Percentiles rank a stretch among this genome's conserved stretches.
Conservation (phyloP, 2,888 invertebrate genomes). For the Phalera bucephala region DNA sequence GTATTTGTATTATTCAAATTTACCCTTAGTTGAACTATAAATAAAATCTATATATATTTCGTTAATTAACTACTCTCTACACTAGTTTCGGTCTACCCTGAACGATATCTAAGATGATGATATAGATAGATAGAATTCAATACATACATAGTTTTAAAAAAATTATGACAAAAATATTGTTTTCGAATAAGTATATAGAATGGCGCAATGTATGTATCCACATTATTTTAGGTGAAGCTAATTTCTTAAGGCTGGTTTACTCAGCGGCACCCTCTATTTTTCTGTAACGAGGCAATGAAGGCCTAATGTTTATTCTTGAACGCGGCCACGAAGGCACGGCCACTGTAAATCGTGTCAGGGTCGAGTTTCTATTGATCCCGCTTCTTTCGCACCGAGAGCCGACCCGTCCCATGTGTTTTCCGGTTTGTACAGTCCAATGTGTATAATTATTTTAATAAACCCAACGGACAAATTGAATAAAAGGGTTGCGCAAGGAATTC, state of each 20-base stretch:
- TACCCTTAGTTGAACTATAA: too few species aligned
- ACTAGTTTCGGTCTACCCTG: too few species aligned
- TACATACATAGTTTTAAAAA: too few species aligned
- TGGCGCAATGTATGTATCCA: too few species aligned
- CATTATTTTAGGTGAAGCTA: too few species aligned
- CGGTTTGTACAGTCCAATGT: constrained; percentile 49
- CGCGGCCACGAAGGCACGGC: constrained; percentile 60
- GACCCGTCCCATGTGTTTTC: constrained; percentile 62
- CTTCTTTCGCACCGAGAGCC: constrained; percentile 64
- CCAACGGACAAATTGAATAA: constrained; percentile 30
- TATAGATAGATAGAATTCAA: too few species aligned
- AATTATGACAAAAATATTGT: too few species aligned
- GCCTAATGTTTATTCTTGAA: constrained; percentile 70
- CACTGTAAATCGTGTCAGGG: constrained; percentile 78
- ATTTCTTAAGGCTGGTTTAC: constrained; percentile 43
- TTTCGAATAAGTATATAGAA: too few species aligned
- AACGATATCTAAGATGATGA: too few species aligned
- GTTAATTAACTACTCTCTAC: too few species aligned
- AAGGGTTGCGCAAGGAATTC: constrained; percentile 28
- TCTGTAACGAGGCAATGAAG: constrained; percentile 51
- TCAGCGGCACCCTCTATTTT: constrained; percentile 41
- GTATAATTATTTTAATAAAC: constrained; percentile 44
- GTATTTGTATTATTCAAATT: too few species aligned
- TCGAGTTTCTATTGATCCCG: constrained; percentile 73
- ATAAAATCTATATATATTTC: too few species aligned